Conservation (phyloP, 2,797 vertebrate genomes). For the Rhadinocentrus ornatus region DNA sequence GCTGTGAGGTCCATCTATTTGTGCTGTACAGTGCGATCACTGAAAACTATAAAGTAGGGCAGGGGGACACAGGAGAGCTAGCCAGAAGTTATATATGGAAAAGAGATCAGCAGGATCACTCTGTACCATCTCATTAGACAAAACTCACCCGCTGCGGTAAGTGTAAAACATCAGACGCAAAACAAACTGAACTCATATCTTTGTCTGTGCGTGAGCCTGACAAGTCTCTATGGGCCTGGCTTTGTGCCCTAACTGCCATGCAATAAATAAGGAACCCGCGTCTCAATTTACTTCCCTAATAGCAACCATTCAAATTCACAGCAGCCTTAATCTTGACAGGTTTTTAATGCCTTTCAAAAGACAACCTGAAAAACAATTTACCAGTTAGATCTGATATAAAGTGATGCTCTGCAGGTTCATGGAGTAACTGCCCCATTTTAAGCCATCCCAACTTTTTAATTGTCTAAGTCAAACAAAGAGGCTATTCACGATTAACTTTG, state of each 20-base stretch:
- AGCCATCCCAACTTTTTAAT: not conserved
- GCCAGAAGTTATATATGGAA: constrained; percentile 60
- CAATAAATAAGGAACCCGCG: constrained; percentile 59
- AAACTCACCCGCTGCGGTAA: constrained; percentile 11
- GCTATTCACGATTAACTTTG: not conserved
- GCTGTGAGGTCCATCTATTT: constrained; percentile 8
- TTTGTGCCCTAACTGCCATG: constrained; percentile 51
- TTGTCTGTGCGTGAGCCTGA: not conserved
- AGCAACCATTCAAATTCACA: constrained; percentile 29
- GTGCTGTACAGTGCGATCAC: constrained; percentile 13
- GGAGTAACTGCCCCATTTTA: not conserved
- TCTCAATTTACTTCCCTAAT: constrained; percentile 53
- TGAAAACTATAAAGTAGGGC: constrained; percentile 62
- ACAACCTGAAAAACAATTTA: not conserved
- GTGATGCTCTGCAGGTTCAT: not conserved
- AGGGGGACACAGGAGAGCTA: constrained; percentile 59
- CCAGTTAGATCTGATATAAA: not conserved
- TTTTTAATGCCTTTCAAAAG: constrained; percentile 1
- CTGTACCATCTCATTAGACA: constrained; percentile 16
- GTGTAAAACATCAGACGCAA: constrained; percentile 5
- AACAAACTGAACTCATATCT: not conserved
- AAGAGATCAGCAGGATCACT: constrained; percentile 43
- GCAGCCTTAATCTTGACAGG: not conserved
- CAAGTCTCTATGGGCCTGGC: constrained; percentile 6
- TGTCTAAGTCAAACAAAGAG: not conserved